Evolutionary conservation across 2,113 vertebrate species (phyloP), one percentile per base, ranked within the genome.

Genomic region (Otis tarda): DNA sequence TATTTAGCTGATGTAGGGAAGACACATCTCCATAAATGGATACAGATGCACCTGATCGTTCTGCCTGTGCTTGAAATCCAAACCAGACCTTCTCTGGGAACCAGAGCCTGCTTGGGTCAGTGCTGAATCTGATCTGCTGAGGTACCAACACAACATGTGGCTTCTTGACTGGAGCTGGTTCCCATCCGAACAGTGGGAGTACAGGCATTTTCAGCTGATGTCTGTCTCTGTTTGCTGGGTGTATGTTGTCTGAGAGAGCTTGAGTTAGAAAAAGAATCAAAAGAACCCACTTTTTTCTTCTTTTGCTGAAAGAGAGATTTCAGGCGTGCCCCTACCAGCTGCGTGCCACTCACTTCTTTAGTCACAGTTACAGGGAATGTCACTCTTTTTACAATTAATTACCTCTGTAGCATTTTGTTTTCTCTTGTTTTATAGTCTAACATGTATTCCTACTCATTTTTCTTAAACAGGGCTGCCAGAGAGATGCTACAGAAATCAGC

Each of bases 401-500:
- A 49, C 64, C 53, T 83, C 68, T 65, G n/a, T 83, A 89, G 81
- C 31, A 12, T 77, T 83, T 86, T 87, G 14, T 57, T 89, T 78
- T 64, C n/a, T 47, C 23, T 37, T 52, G 9, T 79, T 93, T 91
- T 65, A 71, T 82, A 61, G 75, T 87, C 90, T 98, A 93, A 98
- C 57, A 53, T 52, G 10, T 75, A 28, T 60, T 65, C 52, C 47
- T 41, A 7, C 91, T 97, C 71, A 90, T 91, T 95, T 94, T 60
- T 96, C 47, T 91, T 84, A 50, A 80, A 94, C 97, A 98, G 98
- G 97, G 82, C 96, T 50, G 87, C 97, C 95, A 93, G 91, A 94
- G 94, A 97, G 95, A 93, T 97, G 89, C 87, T 98, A 96, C 98
- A 98, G 78, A 94, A 87, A 61, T 97, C 97, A 96, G 87, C 96